Percentiles rank a stretch among this genome's conserved stretches.
Evolutionary conservation across 2,797 vertebrate species (phyloP).

Genomic region (Sebastes vulpes): DNA sequence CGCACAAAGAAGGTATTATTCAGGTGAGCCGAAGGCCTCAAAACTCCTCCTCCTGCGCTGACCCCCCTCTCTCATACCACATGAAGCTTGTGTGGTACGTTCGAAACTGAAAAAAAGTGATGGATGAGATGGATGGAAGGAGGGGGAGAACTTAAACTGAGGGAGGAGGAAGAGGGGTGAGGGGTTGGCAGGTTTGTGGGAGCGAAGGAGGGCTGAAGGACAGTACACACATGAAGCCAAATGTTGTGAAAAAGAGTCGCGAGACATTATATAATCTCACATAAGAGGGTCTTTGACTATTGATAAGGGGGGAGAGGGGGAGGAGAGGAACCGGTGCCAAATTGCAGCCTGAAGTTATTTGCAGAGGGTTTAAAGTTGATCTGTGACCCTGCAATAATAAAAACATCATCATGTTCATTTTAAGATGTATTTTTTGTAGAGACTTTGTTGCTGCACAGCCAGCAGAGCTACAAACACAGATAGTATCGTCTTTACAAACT

Average conservation of each 20-base stretch:
- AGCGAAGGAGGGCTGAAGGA: constrained; percentile 36
- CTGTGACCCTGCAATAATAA: constrained; percentile 14
- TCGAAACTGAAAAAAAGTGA: constrained; percentile 42
- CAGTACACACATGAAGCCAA: constrained; percentile 61
- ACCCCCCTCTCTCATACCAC: constrained; percentile 26
- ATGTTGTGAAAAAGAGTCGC: constrained; percentile 49
- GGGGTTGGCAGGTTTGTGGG: constrained; percentile 44
- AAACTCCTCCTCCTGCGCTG: constrained; percentile 42
- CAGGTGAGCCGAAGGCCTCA: constrained; percentile 48
- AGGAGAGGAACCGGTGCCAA: not conserved
- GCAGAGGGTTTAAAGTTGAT: constrained; percentile 30
- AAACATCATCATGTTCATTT: constrained; percentile 17
- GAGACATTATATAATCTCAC: constrained; percentile 76
- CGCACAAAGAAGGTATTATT: constrained; percentile 86
- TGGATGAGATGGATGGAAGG: constrained; percentile 21
- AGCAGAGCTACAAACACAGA: not conserved
- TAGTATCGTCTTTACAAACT: not conserved
- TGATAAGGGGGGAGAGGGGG: constrained; percentile 56
- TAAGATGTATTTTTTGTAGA: not conserved
- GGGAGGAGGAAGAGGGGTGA: constrained; percentile 26
- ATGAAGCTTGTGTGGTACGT: constrained; percentile 24
- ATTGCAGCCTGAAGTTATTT: constrained; percentile 36
- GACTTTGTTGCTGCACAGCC: not conserved
- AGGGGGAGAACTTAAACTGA: constrained; percentile 40
- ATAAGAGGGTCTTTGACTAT: constrained; percentile 83